A percentile compares a stretch with the other conserved stretches of the same genome.
Evolutionary conservation across 2,888 invertebrate genomes (phyloP).

Genomic region (Agelastica alni): DNA sequence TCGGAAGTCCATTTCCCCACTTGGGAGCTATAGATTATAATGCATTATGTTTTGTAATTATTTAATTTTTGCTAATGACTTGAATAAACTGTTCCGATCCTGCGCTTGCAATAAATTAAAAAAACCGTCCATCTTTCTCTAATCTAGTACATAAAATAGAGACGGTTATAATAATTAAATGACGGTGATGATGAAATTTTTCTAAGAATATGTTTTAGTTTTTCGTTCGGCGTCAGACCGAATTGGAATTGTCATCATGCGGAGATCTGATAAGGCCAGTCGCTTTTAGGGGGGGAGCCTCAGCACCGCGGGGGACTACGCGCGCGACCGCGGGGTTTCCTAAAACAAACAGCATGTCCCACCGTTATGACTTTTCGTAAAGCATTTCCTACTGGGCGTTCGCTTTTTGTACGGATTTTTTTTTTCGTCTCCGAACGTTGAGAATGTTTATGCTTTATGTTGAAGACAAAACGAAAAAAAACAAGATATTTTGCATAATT

Average conservation of each 20-base stretch:
- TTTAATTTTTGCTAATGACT: no score
- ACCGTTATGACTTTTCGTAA: slow-evolving; percentile 52
- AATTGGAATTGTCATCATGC: slow-evolving; percentile 58
- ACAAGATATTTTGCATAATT: no score
- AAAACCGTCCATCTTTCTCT: no score
- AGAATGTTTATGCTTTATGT: neutral
- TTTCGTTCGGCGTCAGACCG: slow-evolving; percentile 38
- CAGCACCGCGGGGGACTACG: slow-evolving; percentile 45
- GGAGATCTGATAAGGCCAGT: slow-evolving; percentile 56
- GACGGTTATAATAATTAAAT: slow-evolving; percentile 4
- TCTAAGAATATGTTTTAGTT: slow-evolving; percentile 10
- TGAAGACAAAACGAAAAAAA: no score
- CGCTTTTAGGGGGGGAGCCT: slow-evolving; percentile 51
- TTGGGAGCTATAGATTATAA: no score
- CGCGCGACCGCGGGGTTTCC: slow-evolving; percentile 49
- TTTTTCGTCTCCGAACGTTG: slow-evolving; percentile 22
- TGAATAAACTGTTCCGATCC: no score
- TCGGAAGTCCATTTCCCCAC: no score
- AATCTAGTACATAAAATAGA: no score
- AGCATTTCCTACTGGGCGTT: slow-evolving; percentile 54
- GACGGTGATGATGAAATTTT: slow-evolving; percentile 5
- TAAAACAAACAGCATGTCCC: slow-evolving; percentile 56
- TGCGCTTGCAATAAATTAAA: no score
- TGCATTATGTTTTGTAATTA: no score
- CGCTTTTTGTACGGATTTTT: slow-evolving; percentile 31